A percentile compares a stretch with the other conserved stretches of the same genome.
Conservation (phyloP, 2,797 vertebrate genomes). For the Sardinella longiceps region DNA sequence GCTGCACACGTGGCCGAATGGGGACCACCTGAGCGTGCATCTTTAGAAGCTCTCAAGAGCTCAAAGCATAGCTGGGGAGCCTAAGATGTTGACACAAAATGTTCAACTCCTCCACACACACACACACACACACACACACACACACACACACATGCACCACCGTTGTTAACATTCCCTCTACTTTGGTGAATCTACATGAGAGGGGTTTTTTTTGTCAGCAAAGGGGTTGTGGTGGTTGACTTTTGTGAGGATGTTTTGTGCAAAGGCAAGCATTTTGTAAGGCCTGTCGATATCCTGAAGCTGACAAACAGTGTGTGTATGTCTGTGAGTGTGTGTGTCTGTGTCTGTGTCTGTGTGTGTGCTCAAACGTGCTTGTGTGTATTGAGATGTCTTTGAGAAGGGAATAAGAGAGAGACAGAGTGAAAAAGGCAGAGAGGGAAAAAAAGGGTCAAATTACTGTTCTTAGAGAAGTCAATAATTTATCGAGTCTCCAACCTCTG, state of each 20-base stretch:
- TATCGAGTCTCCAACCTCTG: slow-evolving; percentile 29
- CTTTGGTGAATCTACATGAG: background rate
- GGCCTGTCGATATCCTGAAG: background rate
- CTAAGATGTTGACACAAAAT: background rate
- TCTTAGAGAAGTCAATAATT: slow-evolving; percentile 36
- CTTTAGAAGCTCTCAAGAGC: background rate
- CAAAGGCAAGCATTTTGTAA: background rate
- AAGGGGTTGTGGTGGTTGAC: background rate
- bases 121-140: no score
- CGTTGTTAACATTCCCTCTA: background rate
- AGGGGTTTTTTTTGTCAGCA: background rate
- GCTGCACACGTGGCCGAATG: background rate
- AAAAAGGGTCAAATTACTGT: slow-evolving; percentile 25
- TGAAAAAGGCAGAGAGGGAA: background rate
- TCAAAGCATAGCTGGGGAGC: no score
- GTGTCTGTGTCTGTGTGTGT: background rate
- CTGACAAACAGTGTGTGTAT: background rate
- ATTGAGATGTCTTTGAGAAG: background rate
- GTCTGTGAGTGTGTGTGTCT: background rate
- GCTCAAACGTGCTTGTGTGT: background rate
- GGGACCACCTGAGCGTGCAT: background rate
- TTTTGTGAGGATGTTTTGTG: background rate
- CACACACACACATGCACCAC: no score
- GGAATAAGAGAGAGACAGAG: no score
- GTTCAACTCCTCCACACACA: no score